phyloP scores from a whole-genome alignment of 2,113 vertebrate species.

The Empidonax alnorum region DNA sequence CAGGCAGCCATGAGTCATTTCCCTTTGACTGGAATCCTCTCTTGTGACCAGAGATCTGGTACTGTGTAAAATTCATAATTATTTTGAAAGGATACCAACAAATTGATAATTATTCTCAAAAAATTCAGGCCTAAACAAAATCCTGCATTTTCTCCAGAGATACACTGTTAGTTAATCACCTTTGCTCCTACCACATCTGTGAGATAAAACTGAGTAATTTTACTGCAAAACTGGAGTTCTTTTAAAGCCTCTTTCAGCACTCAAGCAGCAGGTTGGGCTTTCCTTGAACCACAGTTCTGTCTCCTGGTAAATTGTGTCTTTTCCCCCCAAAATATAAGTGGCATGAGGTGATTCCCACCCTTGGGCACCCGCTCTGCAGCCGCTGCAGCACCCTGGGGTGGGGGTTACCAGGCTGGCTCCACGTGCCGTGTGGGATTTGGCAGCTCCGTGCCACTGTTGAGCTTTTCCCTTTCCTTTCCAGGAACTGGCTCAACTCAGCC shows the following conservation, averaged over 20 bases:
- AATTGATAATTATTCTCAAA: neutral
- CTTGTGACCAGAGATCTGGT: conserved; percentile 28
- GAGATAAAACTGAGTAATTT: neutral
- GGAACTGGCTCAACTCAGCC: neutral
- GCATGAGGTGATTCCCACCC: rapidly evolving
- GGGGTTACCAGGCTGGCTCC: neutral
- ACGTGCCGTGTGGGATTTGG: rapidly evolving
- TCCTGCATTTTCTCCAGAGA: neutral
- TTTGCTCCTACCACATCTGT: neutral
- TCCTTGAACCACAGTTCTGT: neutral
- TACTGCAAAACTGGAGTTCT: neutral
- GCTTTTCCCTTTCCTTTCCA: neutral
- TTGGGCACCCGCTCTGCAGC: neutral
- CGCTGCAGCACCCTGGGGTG: neutral
- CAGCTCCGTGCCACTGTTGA: neutral
- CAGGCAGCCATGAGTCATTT: conserved; percentile 51
- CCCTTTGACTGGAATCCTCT: conserved; percentile 13
- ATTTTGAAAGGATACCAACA: conserved; percentile 1
- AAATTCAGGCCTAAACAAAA: neutral
- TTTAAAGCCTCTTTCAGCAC: neutral
- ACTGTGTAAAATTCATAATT: neutral
- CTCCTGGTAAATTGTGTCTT: neutral
- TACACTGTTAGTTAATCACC: neutral
- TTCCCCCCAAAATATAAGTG: rapidly evolving
- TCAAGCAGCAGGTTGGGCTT: neutral